These are phyloP conservation scores for Hoplodrina blanda DNA, from an alignment of 2,888 invertebrate genomes.

Conservation along the genomic window DNA sequence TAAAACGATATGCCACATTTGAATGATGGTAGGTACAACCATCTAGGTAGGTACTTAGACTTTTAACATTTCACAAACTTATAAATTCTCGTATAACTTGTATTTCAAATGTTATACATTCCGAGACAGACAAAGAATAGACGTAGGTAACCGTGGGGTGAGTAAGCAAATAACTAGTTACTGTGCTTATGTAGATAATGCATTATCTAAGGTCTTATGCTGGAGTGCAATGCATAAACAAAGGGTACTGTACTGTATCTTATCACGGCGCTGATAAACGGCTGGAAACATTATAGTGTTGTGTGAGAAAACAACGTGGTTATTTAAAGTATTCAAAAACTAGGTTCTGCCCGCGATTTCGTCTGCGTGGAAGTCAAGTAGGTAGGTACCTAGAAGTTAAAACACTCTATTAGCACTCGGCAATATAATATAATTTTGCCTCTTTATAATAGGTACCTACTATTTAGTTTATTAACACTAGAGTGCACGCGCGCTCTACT, in stretches of 20 bases:
- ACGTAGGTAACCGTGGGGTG: constrained; percentile 66
- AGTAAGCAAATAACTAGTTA: constrained; percentile 80
- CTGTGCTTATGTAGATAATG: constrained; percentile 79
- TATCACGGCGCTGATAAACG: constrained; percentile 83
- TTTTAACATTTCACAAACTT: constrained; percentile 1
- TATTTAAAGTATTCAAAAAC: constrained; percentile 66
- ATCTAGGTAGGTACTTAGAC: not conserved
- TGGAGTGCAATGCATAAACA: constrained; percentile 85
- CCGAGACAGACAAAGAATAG: constrained; percentile 74
- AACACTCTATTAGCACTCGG: too few species aligned
- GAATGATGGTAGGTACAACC: constrained; percentile 12
- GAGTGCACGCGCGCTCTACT: too few species aligned
- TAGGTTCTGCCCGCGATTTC: not conserved
- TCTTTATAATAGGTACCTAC: too few species aligned
- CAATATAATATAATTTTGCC: too few species aligned
- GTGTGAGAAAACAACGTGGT: constrained; percentile 75
- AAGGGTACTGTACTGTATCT: constrained; percentile 85
- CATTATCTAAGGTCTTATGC: constrained; percentile 83
- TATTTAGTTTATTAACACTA: too few species aligned
- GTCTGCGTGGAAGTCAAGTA: not conserved
- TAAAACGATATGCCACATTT: constrained; percentile 21
- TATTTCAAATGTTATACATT: constrained; percentile 22
- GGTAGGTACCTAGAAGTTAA: too few species aligned
- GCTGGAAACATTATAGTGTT: constrained; percentile 79
- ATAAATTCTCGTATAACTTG: constrained; percentile 6